Evolutionary conservation across 2,113 vertebrate genomes (phyloP).

Genomic region (Mus pahari): DNA sequence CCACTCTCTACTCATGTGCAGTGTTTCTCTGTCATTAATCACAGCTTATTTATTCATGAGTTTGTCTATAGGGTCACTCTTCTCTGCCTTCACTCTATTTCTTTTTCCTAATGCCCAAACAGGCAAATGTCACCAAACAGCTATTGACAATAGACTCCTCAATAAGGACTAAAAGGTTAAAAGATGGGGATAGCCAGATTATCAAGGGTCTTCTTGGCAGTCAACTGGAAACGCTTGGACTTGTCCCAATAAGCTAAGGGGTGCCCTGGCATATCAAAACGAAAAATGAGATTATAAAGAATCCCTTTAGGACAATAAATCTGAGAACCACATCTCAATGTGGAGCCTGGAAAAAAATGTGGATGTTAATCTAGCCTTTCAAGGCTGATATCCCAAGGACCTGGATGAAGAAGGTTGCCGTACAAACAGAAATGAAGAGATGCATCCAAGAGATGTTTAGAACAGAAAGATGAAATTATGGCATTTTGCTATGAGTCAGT

Average conservation of each 20-base stretch:
- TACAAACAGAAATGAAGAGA: constrained; percentile 45
- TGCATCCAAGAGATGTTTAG: constrained; percentile 27
- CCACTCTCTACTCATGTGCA: not conserved
- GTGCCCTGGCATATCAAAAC: not conserved
- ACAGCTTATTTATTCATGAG: not conserved
- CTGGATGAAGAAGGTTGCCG: not conserved
- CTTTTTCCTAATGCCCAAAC: constrained; percentile 8
- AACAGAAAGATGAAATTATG: constrained; percentile 61
- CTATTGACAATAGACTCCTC: constrained; percentile 26
- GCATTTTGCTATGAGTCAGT: constrained; percentile 39
- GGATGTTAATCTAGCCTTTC: not conserved
- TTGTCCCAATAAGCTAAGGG: not conserved
- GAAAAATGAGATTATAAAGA: constrained; percentile 41
- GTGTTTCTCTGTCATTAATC: constrained; percentile 22
- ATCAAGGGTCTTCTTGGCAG: constrained; percentile 48
- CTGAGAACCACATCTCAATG: not conserved
- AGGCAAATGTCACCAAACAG: not conserved
- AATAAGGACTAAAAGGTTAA: constrained; percentile 28
- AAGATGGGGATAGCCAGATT: constrained; percentile 33
- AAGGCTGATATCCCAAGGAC: not conserved
- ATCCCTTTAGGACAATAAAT: constrained; percentile 31
- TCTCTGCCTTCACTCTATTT: constrained; percentile 10
- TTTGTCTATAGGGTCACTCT: not conserved
- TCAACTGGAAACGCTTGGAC: constrained; percentile 3
- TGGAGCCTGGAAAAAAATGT: not conserved